phyloP scores from a whole-genome alignment of 2,113 vertebrate genomes.

The Rhinolophus sinicus region DNA sequence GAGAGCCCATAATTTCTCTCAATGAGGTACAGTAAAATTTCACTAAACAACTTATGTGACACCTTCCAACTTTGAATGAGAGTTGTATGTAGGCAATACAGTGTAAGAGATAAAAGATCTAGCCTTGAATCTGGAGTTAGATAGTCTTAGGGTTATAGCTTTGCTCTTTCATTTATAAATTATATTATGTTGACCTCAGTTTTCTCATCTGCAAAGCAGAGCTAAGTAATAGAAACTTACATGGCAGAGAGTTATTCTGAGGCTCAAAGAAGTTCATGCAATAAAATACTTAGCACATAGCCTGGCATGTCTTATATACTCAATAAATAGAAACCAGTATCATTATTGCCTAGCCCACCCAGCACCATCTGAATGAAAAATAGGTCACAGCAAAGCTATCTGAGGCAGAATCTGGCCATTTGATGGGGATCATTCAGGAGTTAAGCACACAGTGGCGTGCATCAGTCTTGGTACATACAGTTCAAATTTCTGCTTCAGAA shows the following conservation, averaged over 20 bases:
- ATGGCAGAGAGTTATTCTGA: not conserved
- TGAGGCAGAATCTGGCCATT: not conserved
- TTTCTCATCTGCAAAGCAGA: not conserved
- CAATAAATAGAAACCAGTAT: not conserved
- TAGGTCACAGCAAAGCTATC: not conserved
- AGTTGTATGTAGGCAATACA: not conserved
- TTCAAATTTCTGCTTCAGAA: not conserved
- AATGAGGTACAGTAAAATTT: not conserved
- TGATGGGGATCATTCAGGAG: not conserved
- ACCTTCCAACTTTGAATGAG: not conserved
- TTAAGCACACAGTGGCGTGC: too few species aligned
- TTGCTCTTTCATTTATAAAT: not conserved
- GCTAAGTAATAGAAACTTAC: not conserved
- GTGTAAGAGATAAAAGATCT: not conserved
- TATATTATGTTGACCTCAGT: not conserved
- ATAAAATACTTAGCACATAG: not conserved
- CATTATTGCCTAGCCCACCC: too few species aligned
- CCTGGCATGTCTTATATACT: not conserved
- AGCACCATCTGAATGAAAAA: not conserved
- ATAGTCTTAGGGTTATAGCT: not conserved
- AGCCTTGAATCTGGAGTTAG: not conserved
- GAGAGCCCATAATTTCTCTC: not conserved
- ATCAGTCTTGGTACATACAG: not conserved
- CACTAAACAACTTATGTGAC: not conserved
- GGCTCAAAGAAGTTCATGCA: not conserved